Base-by-base conservation (phyloP, 2,797 vertebrate genomes). In the Cheirogaleus major region DNA sequence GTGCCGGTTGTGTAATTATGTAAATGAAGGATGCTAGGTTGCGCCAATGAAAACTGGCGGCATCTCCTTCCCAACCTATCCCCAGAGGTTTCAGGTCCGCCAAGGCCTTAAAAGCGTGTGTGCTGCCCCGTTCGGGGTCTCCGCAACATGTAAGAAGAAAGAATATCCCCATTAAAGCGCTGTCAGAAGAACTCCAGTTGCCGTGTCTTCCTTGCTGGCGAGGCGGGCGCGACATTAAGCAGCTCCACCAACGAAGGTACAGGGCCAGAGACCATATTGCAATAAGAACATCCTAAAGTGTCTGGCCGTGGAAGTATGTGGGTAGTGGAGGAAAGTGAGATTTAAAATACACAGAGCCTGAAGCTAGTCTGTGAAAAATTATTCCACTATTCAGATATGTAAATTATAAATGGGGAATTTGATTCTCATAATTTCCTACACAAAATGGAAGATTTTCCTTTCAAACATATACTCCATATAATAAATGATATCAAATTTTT, bases 381-480 rank as follows among this genome's bases (percentile, higher is more conserved):
- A 75, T 67, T 25, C 30, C 32, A 67, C 45, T 72, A 30, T 38
- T 30, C 55, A 52, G 4, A 75, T 12, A 43, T 52, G 25, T n/a
- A 32, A 48, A 95, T 89, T 41, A 20, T 32, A 85, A 86, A 41
- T 38, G 43, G 65, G 50, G 23, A 72, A 72, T 9, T 50, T 45
- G 45, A 55, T 55, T 72, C 32, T 81, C 27, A n/a, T 27, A 17
- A 73, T 52, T 87, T 79, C 27, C 59, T 70, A 15, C 50, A 17
- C 12, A 84, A 91, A 91, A 76, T 15, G 43, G 81, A 85, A 91
- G 7, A 45, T 14, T 2, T 25, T 27, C 4, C 1, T 55, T 61
- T 55, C 38, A 92, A 72, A 93, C 78, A 69, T 14, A 70, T 38
- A 43, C 14, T 78, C 48, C 35, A 13, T 57, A 89, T 35, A 96